A percentile compares a stretch with the other conserved stretches of the same genome.
These are phyloP conservation scores for Halictus ligatus DNA, from an alignment of 2,888 invertebrate genomes.

Conservation along the genomic window DNA sequence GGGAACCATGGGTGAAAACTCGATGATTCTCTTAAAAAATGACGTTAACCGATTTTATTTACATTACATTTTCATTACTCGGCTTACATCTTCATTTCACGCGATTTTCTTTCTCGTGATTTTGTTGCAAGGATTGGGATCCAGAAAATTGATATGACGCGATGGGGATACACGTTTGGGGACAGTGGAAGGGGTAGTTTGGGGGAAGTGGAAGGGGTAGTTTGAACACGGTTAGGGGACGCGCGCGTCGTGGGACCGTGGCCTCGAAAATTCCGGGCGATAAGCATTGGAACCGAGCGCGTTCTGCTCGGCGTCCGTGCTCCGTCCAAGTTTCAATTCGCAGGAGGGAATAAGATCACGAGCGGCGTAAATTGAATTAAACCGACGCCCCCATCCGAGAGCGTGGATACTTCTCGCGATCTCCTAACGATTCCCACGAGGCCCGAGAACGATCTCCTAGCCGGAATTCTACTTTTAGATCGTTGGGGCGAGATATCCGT, in stretches of 20 bases:
- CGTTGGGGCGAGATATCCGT: constrained; percentile 55
- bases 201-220: neutral
- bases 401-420: constrained; percentile 28
- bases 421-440: constrained; percentile 71
- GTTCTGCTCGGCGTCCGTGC: constrained; percentile 14
- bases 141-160: neutral
- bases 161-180: neutral
- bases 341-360: constrained; percentile 50
- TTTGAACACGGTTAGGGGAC: neutral
- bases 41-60: too few relatives aligned
- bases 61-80: too few relatives aligned
- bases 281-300: constrained; percentile 20
- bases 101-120: too few relatives aligned
- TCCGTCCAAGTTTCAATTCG: constrained; percentile 56
- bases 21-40: too few relatives aligned
- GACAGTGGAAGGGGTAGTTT: neutral
- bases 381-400: constrained; percentile 43
- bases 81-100: too few relatives aligned
- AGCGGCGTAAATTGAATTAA: constrained; percentile 63
- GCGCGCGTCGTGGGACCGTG: neutral
- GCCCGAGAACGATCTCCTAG: constrained; percentile 51
- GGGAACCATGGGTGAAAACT: too few relatives aligned
- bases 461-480: constrained; percentile 72
- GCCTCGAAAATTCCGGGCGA: constrained; percentile 9
- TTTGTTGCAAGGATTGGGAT: neutral